phyloP scores from a whole-genome alignment of 2,888 invertebrate genomes.

The Micropterix aruncella region DNA sequence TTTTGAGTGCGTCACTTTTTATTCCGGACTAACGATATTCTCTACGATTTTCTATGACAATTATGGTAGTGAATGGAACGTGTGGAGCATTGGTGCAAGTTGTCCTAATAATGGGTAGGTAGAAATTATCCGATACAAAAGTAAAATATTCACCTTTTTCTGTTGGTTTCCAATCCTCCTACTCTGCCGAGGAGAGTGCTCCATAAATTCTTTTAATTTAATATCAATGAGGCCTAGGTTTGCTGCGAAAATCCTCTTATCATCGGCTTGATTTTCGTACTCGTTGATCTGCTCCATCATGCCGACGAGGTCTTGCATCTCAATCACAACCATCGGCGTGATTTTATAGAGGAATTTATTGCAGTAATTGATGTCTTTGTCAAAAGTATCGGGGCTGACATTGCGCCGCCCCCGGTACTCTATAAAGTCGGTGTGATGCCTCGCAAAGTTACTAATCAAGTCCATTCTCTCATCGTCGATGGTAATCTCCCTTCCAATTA shows the following conservation, averaged over 20 bases:
- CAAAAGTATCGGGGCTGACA: not conserved
- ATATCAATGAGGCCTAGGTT: not conserved
- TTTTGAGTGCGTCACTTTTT: too few species aligned
- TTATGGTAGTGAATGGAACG: too few species aligned
- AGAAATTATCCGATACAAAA: too few species aligned
- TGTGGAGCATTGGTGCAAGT: too few species aligned
- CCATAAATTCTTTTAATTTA: too few species aligned
- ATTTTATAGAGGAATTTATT: not conserved
- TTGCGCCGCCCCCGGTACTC: not conserved
- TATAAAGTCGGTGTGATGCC: not conserved
- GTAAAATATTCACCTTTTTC: too few species aligned
- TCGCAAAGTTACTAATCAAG: not conserved
- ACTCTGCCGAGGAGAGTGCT: too few species aligned
- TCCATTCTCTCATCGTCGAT: not conserved
- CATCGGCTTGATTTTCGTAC: not conserved
- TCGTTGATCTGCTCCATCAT: not conserved
- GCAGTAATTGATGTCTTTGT: not conserved
- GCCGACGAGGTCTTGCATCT: not conserved
- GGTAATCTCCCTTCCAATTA: not conserved
- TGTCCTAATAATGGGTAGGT: too few species aligned
- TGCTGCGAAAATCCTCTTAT: not conserved
- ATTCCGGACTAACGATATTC: too few species aligned
- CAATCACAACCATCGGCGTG: not conserved
- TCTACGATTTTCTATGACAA: too few species aligned
- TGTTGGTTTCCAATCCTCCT: too few species aligned